A percentile compares a stretch with the other conserved stretches of the same genome.
These are phyloP conservation scores for Microdon myrmicae DNA, from an alignment of 2,888 invertebrate genomes.

Conservation along the genomic window DNA sequence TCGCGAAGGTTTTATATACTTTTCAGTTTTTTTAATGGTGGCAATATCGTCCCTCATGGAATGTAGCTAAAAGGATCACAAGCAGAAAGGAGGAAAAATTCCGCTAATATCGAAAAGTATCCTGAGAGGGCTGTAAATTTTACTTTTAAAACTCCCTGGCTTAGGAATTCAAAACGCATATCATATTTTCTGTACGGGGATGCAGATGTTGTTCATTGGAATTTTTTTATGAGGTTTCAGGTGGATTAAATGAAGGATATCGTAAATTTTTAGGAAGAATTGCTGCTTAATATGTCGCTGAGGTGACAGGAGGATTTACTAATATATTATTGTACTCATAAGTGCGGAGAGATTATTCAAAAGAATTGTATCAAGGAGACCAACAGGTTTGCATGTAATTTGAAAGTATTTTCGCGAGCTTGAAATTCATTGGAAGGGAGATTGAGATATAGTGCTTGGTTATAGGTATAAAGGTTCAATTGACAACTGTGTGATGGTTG, in stretches of 20 bases:
- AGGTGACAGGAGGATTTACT: too few species aligned
- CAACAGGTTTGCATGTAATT: too few species aligned
- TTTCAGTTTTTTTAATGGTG: constrained; percentile 23
- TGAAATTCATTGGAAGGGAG: too few species aligned
- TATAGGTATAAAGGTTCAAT: too few species aligned
- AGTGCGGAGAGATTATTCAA: too few species aligned
- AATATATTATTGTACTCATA: too few species aligned
- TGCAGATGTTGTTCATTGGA: not conserved
- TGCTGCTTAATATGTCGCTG: too few species aligned
- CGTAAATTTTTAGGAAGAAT: constrained; percentile 11
- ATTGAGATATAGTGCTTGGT: too few species aligned
- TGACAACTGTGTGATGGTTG: too few species aligned
- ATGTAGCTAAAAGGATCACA: not conserved
- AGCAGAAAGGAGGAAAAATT: not conserved
- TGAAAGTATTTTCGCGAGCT: too few species aligned
- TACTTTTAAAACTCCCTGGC: constrained; percentile 3
- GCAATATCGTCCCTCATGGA: not conserved
- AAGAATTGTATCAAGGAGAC: too few species aligned
- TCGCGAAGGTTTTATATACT: not conserved
- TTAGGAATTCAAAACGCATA: constrained; percentile 33
- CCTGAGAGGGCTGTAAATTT: constrained; percentile 22
- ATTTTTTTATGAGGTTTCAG: not conserved
- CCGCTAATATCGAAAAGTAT: constrained; percentile 22
- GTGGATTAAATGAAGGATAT: not conserved
- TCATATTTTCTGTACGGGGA: constrained; percentile 12